Evolutionary conservation across 92 coral and sea anemone genomes (phyloP), one percentile per base, ranked within the genome.

Genomic region (Zoanthus sociatus): DNA sequence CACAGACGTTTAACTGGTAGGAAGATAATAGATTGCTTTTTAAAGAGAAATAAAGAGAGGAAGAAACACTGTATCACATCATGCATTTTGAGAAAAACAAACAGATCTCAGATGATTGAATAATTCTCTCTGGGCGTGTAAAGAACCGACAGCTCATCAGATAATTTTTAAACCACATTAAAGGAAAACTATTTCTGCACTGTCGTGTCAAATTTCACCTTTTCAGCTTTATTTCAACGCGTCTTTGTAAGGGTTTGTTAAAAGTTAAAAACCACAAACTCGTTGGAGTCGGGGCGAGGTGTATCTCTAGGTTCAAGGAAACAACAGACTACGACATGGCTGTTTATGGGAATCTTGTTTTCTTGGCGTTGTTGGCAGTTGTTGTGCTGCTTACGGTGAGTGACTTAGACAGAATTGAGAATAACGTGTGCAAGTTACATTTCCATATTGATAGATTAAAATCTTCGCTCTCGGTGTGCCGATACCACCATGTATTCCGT

Each of bases 111-210:
- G 20, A 16, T 66, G 45, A 48, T 42, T 67, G 85, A 67, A 67
- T 66, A 47, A 45, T 81, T 81, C 9, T 53, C 66, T 30, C 84
- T 15, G 55, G 84, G 84, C 84, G 73, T 66, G 74, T 69, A 63
- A 50, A 68, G 72, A n/a, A 45, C 73, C 85, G 85, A 64, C 75
- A 81, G 85, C 70, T 81, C 85, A 63, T 71, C 73, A 64, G 85
- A 81, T 81, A 81, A 81, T 64, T 60, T 48, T 53, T 21, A 77
- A 77, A 77, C 75, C 76, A 68, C 64, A 81, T 81, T 81, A 81
- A 20, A 69, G 74, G 47, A 16, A 33, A 63, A 37, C 85, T 81
- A 37, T 26, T 31, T 81, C 66, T 75, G 48, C 73, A 66, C 74
- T 31, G 18, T 6, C 72, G 60, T 66, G 73, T 81, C 85, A 45